phyloP scores from a whole-genome alignment of 2,113 vertebrate genomes.

The Austrofundulus limnaeus region DNA sequence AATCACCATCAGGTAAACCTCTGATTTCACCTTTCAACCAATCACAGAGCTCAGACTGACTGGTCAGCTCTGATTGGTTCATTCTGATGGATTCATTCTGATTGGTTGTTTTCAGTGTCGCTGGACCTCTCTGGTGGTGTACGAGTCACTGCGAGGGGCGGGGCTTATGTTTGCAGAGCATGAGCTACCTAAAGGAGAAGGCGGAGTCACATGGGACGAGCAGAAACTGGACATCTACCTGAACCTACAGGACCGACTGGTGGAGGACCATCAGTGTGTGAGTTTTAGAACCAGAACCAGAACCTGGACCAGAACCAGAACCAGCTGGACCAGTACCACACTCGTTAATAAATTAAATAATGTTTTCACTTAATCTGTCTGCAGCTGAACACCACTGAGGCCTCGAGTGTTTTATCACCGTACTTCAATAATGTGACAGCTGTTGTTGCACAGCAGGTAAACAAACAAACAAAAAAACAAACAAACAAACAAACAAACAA shows the following conservation, averaged over 20 bases:
- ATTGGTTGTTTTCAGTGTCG: slow-evolving; percentile 38
- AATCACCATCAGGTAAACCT: slow-evolving; percentile 34
- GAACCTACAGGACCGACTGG: slow-evolving; percentile 29
- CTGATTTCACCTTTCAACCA: slow-evolving; percentile 14
- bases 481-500: slow-evolving; percentile 14
- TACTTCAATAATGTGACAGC: slow-evolving; percentile 47
- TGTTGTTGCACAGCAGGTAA: slow-evolving; percentile 47
- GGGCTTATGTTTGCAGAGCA: not conserved
- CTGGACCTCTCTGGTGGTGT: slow-evolving; percentile 23
- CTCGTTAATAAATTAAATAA: not conserved
- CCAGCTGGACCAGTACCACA: not conserved
- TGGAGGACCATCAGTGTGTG: slow-evolving; percentile 35
- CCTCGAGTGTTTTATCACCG: slow-evolving; percentile 9
- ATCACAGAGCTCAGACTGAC: slow-evolving; percentile 1
- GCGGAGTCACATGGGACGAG: slow-evolving; percentile 23
- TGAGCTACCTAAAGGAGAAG: slow-evolving; percentile 20
- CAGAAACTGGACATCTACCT: slow-evolving; percentile 20
- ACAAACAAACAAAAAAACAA: not conserved
- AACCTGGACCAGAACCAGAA: not conserved
- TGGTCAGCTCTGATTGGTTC: no score
- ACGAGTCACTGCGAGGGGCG: slow-evolving; percentile 24
- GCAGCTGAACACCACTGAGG: slow-evolving; percentile 17
- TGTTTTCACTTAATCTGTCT: not conserved
- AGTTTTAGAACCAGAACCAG: slow-evolving; percentile 26
- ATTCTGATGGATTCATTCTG: no score